Evolutionary conservation across 2,113 vertebrate species (phyloP).

Genomic region (Myanophis thanlyinensis): DNA sequence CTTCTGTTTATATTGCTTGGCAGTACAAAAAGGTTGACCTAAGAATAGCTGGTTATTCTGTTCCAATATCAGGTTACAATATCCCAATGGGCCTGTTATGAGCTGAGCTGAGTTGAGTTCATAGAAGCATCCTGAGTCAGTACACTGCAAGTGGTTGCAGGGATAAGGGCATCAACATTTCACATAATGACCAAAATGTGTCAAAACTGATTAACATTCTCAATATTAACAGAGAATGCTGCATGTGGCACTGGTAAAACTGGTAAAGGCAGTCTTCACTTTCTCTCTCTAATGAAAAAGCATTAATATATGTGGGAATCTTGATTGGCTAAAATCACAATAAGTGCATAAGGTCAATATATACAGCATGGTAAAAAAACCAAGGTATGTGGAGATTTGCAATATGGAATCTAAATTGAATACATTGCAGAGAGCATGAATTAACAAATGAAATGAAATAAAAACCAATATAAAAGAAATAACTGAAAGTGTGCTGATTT

Average conservation of each 20-base stretch:
- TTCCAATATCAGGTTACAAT: not conserved
- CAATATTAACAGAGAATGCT: not conserved
- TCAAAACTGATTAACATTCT: not conserved
- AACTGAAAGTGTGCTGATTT: not conserved
- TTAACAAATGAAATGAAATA: not conserved
- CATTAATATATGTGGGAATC: not conserved
- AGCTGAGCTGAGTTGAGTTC: not conserved
- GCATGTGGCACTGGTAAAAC: not conserved
- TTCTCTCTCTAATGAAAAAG: not conserved
- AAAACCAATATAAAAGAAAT: not conserved
- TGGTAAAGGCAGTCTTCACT: not conserved
- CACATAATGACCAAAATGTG: not conserved
- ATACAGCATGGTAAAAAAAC: not conserved
- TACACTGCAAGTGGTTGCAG: not conserved
- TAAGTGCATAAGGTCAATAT: not conserved
- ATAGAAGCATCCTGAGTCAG: not conserved
- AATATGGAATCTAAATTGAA: not conserved
- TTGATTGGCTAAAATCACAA: not conserved
- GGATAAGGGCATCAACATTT: not conserved
- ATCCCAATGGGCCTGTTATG: not conserved
- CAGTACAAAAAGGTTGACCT: conserved; percentile 4
- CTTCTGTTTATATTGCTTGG: not conserved
- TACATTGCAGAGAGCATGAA: not conserved
- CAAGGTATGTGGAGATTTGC: not conserved
- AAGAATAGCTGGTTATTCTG: not conserved